Conservation (phyloP, 2,888 invertebrate species). For the Dasypolia templi region DNA sequence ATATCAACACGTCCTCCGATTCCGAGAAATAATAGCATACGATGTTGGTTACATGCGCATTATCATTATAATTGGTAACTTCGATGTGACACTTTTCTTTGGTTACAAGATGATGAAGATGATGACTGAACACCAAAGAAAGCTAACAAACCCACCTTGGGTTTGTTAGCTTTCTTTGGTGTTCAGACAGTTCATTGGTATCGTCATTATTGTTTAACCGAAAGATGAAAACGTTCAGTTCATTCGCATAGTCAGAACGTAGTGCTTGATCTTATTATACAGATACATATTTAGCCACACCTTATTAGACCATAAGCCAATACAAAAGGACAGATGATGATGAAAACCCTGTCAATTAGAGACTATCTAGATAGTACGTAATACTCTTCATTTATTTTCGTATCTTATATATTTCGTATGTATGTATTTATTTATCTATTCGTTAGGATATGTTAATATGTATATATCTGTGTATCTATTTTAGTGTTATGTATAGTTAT, state of each 20-base stretch:
- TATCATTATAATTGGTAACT: conserved; percentile 56
- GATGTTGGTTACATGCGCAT: conserved; percentile 52
- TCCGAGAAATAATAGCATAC: conserved; percentile 69
- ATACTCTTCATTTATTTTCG: too few species aligned
- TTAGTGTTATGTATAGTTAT: too few species aligned
- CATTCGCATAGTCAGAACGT: not conserved
- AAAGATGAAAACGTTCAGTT: not conserved
- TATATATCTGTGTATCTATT: too few species aligned
- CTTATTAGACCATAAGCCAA: not conserved
- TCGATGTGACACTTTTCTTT: conserved; percentile 43
- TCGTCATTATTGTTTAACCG: not conserved
- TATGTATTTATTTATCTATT: too few species aligned
- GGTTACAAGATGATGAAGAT: conserved; percentile 31
- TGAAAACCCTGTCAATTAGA: not conserved
- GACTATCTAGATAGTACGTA: not conserved
- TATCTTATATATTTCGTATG: too few species aligned
- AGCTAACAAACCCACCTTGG: too few species aligned
- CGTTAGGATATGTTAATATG: too few species aligned
- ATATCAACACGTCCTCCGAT: conserved; percentile 70
- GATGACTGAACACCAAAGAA: too few species aligned
- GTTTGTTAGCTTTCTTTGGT: not conserved
- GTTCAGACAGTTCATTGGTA: not conserved
- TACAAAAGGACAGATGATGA: not conserved
- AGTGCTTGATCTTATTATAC: not conserved
- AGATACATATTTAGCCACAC: not conserved